These are phyloP conservation scores for Drosophila colorata DNA, from an alignment of 2,888 invertebrate species.

Conservation along the genomic window DNA sequence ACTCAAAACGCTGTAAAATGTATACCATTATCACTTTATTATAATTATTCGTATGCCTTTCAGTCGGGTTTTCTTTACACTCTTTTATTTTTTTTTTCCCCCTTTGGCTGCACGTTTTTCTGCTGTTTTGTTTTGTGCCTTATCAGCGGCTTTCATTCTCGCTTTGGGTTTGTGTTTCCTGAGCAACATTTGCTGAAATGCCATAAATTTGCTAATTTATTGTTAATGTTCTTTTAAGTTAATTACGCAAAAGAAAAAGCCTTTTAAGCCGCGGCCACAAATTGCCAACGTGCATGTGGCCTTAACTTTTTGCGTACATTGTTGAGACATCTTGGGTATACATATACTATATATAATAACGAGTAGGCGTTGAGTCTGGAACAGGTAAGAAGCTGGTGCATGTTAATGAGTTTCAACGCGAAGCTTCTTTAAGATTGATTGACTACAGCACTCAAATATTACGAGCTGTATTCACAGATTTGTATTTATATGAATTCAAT, in stretches of 20 bases:
- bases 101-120: constrained; percentile 38
- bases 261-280: constrained; percentile 46
- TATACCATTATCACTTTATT: constrained; percentile 71
- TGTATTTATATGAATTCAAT: background rate
- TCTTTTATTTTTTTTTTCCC: constrained; percentile 8
- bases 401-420: constrained; percentile 12
- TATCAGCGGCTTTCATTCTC: constrained; percentile 58
- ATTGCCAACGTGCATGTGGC: constrained; percentile 44
- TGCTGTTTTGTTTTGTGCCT: constrained; percentile 37
- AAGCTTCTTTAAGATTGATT: constrained; percentile 5
- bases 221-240: constrained; percentile 68
- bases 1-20: constrained; percentile 60
- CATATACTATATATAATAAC: background rate
- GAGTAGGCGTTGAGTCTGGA: background rate
- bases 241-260: constrained; percentile 65
- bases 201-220: constrained; percentile 75
- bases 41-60: constrained; percentile 53
- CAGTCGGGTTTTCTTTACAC: constrained; percentile 17
- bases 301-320: constrained; percentile 28
- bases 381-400: background rate
- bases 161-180: constrained; percentile 23
- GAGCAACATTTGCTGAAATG: constrained; percentile 60
- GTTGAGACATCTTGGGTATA: constrained; percentile 3
- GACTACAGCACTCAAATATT: background rate
- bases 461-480: too few relatives aligned